Evolutionary conservation across 2,113 vertebrate genomes (phyloP), one percentile per base, ranked within the genome.

Genomic region (Condylura cristata): DNA sequence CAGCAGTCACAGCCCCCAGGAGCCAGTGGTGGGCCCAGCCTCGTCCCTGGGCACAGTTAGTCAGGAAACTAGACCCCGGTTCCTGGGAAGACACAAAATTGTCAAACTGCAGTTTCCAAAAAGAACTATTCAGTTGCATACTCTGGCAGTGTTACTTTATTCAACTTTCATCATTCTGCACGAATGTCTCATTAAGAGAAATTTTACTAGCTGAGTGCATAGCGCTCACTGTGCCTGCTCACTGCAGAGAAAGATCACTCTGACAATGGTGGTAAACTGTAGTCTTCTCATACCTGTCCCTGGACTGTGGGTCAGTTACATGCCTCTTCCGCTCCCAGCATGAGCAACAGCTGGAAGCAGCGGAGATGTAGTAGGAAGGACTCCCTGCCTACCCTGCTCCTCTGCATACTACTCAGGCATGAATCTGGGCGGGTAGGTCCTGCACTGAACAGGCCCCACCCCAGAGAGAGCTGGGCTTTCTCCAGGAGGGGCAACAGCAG

Each of bases 201-300:
- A 66, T 34, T 48, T 12, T 10, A 37, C 22, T 60, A 48, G 66
- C 44, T 14, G 0, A 8, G 17, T 16, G 0, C 28, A 11, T 13
- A 10, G n/a, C 0, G 0, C 60, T n/a, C 30, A 14, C 20, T n/a
- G 20, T 10, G 4, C 58, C 12, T 1, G 0, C 12, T 0, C 0
- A 28, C 68, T 4, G 2, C 2, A 41, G 89, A 41, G 3, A 0
- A n/a, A 0, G 1, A 53, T 41, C 46, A 41, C 70, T 10, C 1
- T 1, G 65, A 44, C 5, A 7, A 1, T 51, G 26, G 24, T 0
- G 0, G 61, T 2, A 48, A 22, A 74, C 6, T 41, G 20, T 16
- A 1, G 87, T 12, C 24, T 68, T 74, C 48, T 46, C 0, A 2
- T 12, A 8, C 16, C 48, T 9, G 37, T 26, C 74, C 51, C 79